phyloP scores from a whole-genome alignment of 2,113 vertebrate genomes.

The Herpetotheres cachinnans region DNA sequence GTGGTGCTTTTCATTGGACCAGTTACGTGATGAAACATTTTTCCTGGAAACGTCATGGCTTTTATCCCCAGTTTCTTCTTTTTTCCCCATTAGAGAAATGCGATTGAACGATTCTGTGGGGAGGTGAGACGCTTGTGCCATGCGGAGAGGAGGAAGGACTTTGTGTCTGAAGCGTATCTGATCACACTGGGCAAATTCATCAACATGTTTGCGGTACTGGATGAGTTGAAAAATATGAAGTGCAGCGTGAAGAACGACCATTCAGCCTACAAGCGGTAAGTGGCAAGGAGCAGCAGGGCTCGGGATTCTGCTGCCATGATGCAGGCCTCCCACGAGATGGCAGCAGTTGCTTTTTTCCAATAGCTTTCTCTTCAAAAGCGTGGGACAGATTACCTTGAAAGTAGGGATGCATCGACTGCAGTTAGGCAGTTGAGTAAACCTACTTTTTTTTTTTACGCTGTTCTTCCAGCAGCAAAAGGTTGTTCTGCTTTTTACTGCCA shows the following conservation, averaged over 20 bases:
- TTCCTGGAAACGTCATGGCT: background rate
- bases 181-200: constrained; percentile 97
- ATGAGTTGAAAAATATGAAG: constrained; percentile 98
- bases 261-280: constrained; percentile 93
- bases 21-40: accelerated
- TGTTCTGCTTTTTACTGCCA: background rate
- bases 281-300: background rate
- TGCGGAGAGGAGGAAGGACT: constrained; percentile 92
- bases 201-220: constrained; percentile 98
- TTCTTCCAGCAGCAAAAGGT: background rate
- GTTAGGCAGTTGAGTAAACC: background rate
- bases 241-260: constrained; percentile 98
- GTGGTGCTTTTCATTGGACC: background rate
- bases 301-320: background rate
- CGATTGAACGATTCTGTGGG: constrained; percentile 94
- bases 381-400: background rate
- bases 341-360: constrained; percentile 36
- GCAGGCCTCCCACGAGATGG: constrained; percentile 65
- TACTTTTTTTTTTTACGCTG: background rate
- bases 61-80: background rate
- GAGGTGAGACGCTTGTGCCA: constrained; percentile 94
- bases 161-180: constrained; percentile 95
- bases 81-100: constrained; percentile 78
- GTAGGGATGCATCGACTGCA: background rate
- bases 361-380: background rate